Percentiles rank a stretch among this genome's conserved stretches.
These are phyloP conservation scores for Eupithecia subfuscata DNA, from an alignment of 2,888 invertebrate genomes.

Conservation along the genomic window DNA sequence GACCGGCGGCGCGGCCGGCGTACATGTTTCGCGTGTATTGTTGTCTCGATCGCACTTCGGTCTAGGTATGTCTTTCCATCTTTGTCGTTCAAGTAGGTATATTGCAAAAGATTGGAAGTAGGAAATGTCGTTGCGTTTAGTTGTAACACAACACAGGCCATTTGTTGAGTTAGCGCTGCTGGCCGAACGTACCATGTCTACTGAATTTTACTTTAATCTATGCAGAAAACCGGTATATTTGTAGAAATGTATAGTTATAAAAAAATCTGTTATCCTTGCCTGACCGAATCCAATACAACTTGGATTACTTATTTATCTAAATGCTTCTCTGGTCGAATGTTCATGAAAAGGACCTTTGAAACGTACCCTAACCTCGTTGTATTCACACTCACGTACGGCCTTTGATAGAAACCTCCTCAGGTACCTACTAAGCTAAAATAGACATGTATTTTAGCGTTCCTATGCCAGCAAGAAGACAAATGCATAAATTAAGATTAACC, in stretches of 20 bases:
- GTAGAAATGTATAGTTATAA: not conserved
- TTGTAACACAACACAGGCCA: too few relatives aligned
- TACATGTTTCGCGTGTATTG: too few relatives aligned
- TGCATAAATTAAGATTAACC: slow-evolving; percentile 49
- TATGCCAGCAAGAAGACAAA: slow-evolving; percentile 37
- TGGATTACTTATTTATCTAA: not conserved
- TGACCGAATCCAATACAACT: not conserved
- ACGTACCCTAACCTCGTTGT: not conserved
- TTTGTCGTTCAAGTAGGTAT: too few relatives aligned
- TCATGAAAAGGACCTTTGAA: not conserved
- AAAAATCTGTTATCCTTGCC: not conserved
- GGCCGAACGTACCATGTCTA: too few relatives aligned
- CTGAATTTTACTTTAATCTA: too few relatives aligned
- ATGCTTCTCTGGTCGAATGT: not conserved
- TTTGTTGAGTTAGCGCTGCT: too few relatives aligned
- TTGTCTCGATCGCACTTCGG: too few relatives aligned
- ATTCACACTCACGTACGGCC: not conserved
- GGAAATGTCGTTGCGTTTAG: too few relatives aligned
- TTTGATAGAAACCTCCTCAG: not conserved
- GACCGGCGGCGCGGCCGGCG: too few relatives aligned
- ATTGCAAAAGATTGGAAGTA: too few relatives aligned
- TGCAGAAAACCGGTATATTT: not conserved
- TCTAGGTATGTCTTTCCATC: too few relatives aligned
- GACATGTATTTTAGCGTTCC: slow-evolving; percentile 8
- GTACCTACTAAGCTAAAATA: not conserved